Evolutionary conservation across 2,113 vertebrate genomes (phyloP).

Genomic region (Gopherus flavomarginatus): DNA sequence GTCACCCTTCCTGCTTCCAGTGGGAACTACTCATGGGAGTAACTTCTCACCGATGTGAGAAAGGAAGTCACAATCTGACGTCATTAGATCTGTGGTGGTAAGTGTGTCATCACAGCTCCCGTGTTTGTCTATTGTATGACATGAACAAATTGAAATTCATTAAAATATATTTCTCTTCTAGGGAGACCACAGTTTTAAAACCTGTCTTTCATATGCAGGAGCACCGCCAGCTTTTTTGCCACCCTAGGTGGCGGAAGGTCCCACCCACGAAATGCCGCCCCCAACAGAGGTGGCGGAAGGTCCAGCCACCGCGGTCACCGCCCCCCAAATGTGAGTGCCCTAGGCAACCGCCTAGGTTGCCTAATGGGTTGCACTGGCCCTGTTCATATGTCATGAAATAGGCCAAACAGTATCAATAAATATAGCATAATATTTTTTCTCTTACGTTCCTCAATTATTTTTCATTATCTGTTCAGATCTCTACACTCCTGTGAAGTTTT

Average conservation of each 20-base stretch:
- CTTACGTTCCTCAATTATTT: background rate
- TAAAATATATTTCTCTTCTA: background rate
- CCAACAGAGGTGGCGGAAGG: too few relatives aligned
- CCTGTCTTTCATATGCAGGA: background rate
- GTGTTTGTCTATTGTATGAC: background rate
- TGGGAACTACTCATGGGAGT: slow-evolving; percentile 6
- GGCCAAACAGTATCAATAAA: background rate
- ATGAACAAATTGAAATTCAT: slow-evolving; percentile 27
- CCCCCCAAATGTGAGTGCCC: too few relatives aligned
- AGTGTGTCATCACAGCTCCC: background rate
- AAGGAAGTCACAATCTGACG: slow-evolving; percentile 20
- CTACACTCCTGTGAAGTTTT: background rate
- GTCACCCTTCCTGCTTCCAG: slow-evolving; percentile 50
- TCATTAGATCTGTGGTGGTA: background rate
- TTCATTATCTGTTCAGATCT: background rate
- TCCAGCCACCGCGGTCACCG: too few relatives aligned
- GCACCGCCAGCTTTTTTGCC: too few relatives aligned
- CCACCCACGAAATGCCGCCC: too few relatives aligned
- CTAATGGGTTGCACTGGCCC: too few relatives aligned
- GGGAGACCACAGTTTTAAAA: background rate
- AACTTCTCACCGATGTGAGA: slow-evolving; percentile 24
- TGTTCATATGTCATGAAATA: background rate
- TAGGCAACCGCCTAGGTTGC: too few relatives aligned
- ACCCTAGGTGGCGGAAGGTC: too few relatives aligned
- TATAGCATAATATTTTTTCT: background rate